phyloP scores from a whole-genome alignment of 2,888 invertebrate species.

The Phengaris arion region DNA sequence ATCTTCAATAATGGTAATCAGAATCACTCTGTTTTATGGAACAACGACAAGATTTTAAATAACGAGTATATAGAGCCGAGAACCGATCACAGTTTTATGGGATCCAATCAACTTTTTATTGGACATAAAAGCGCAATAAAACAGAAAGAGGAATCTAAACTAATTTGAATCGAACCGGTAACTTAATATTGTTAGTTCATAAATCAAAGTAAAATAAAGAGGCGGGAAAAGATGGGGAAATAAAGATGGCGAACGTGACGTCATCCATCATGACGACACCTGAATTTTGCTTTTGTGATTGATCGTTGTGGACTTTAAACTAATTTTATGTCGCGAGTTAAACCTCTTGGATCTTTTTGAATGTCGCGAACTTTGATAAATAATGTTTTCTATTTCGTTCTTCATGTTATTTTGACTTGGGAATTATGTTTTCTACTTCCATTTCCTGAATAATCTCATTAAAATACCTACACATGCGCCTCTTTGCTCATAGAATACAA shows the following conservation, averaged over 20 bases:
- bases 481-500: too few relatives aligned
- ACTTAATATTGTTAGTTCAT: conserved; percentile 41
- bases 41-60: not conserved
- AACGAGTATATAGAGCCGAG: not conserved
- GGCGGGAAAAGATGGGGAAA: conserved; percentile 40
- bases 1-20: not conserved
- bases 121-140: conserved; percentile 23
- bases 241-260: conserved; percentile 35
- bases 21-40: not conserved
- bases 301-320: conserved; percentile 18
- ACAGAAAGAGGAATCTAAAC: conserved; percentile 27
- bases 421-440: too few relatives aligned
- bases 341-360: not conserved
- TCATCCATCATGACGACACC: conserved; percentile 38
- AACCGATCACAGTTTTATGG: conserved; percentile 15
- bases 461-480: too few relatives aligned
- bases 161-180: conserved; percentile 32
- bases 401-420: not conserved
- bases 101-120: conserved; percentile 22
- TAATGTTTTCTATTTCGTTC: not conserved
- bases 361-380: not conserved
- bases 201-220: conserved; percentile 39
- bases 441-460: too few relatives aligned
- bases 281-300: conserved; percentile 11
- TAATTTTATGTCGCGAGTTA: conserved; percentile 16